A percentile compares a stretch with the other conserved stretches of the same genome.
Conservation (phyloP, 2,797 vertebrate species). For the Smutsia temminckii region DNA sequence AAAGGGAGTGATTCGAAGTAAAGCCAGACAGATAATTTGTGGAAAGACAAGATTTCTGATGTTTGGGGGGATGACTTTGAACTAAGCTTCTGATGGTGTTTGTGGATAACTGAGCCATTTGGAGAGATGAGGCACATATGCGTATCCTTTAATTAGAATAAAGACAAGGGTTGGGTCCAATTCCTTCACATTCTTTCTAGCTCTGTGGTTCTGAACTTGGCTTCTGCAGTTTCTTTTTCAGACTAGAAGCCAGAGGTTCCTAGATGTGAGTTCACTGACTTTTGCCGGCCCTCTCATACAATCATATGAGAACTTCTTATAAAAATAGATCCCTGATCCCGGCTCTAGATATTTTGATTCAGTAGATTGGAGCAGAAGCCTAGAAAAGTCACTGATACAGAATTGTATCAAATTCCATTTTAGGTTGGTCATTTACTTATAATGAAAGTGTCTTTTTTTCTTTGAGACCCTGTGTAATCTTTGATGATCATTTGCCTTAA, state of each 20-base stretch:
- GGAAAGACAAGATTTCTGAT: conserved; percentile 34
- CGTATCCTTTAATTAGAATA: neutral
- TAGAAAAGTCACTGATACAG: neutral
- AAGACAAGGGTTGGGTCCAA: neutral
- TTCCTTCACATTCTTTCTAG: neutral
- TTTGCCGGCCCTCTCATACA: neutral
- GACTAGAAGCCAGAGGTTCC: neutral
- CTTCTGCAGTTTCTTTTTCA: neutral
- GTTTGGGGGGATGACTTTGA: neutral
- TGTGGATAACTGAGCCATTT: neutral
- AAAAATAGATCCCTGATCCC: neutral
- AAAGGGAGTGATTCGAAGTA: neutral
- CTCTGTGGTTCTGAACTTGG: neutral
- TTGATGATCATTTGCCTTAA: neutral
- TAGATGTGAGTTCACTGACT: neutral
- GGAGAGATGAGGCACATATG: neutral
- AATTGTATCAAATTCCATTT: conserved; percentile 18
- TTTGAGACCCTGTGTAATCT: neutral
- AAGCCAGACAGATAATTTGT: neutral
- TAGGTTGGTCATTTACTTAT: conserved; percentile 2
- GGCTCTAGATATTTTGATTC: neutral
- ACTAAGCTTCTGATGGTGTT: neutral
- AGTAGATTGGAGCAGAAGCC: neutral
- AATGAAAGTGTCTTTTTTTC: neutral
- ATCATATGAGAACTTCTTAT: neutral